phyloP scores from a whole-genome alignment of 1,140 invertebrate genomes.

The Temnothorax curvispinosus region DNA sequence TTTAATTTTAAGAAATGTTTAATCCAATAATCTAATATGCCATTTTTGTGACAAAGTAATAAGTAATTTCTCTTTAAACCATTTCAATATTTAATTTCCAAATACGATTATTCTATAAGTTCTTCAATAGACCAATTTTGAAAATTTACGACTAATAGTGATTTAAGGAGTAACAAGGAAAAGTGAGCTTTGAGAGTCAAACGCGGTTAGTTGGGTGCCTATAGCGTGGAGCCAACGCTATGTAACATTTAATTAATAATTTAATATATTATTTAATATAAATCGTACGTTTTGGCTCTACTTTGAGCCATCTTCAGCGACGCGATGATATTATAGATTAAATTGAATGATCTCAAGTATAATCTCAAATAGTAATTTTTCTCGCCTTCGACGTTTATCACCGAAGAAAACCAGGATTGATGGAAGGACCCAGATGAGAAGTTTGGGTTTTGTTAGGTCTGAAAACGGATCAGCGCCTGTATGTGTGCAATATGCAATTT shows the following conservation, averaged over 20 bases:
- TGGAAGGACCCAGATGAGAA: neutral
- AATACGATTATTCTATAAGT: neutral
- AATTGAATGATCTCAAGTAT: too few relatives aligned
- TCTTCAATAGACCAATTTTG: neutral
- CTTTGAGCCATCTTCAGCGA: too few relatives aligned
- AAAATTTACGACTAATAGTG: neutral
- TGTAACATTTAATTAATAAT: too few relatives aligned
- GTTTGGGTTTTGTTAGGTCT: neutral
- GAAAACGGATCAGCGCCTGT: neutral
- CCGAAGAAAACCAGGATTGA: neutral
- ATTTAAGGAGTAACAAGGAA: too few relatives aligned
- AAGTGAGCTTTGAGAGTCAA: too few relatives aligned
- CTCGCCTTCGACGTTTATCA: neutral
- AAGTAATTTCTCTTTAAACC: neutral
- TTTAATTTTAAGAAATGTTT: neutral
- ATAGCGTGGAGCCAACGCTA: too few relatives aligned
- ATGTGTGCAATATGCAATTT: constrained; percentile 12
- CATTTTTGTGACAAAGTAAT: neutral
- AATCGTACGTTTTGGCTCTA: too few relatives aligned
- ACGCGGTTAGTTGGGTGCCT: too few relatives aligned
- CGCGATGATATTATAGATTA: too few relatives aligned
- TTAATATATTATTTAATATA: too few relatives aligned
- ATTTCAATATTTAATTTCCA: neutral
- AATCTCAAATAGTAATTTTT: neutral
- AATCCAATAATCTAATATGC: neutral